These are phyloP conservation scores for Myopa testacea DNA, from an alignment of 2,888 invertebrate genomes.

Conservation along the genomic window DNA sequence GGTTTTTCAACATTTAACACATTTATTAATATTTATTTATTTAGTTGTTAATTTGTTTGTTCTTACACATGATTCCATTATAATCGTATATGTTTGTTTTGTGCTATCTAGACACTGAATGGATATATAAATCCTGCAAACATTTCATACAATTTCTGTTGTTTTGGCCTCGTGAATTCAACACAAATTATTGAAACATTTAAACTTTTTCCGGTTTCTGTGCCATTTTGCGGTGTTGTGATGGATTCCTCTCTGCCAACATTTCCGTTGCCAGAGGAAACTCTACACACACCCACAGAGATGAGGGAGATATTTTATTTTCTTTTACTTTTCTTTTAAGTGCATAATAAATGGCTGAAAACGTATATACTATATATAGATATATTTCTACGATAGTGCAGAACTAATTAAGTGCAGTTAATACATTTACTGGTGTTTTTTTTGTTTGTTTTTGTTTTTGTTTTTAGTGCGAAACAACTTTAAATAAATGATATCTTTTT, in stretches of 20 bases:
- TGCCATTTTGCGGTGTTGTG: neutral
- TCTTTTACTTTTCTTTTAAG: neutral
- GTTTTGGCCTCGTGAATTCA: neutral
- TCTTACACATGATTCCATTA: conserved; percentile 17
- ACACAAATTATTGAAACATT: conserved; percentile 19
- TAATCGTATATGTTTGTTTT: conserved; percentile 42
- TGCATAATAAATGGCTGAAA: conserved; percentile 33
- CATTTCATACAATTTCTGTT: conserved; percentile 24
- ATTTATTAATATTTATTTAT: conserved; percentile 45
- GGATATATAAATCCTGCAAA: conserved; percentile 17
- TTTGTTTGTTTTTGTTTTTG: neutral
- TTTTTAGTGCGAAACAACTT: conserved; percentile 1
- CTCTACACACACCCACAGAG: neutral
- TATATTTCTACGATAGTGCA: conserved; percentile 23
- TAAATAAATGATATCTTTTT: conserved; percentile 35
- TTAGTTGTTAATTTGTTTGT: conserved; percentile 24
- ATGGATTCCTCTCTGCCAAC: neutral
- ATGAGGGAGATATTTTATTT: neutral
- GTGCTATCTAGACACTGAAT: conserved; percentile 13
- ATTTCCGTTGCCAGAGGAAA: neutral
- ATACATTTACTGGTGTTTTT: neutral
- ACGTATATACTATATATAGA: conserved; percentile 2
- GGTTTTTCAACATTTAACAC: conserved; percentile 64
- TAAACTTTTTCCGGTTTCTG: conserved; percentile 7
- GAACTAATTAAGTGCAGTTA: conserved; percentile 32